Evolutionary conservation across 1,140 invertebrate genomes (phyloP), one percentile per base, ranked within the genome.

Genomic region (Drosophila ficusphila): DNA sequence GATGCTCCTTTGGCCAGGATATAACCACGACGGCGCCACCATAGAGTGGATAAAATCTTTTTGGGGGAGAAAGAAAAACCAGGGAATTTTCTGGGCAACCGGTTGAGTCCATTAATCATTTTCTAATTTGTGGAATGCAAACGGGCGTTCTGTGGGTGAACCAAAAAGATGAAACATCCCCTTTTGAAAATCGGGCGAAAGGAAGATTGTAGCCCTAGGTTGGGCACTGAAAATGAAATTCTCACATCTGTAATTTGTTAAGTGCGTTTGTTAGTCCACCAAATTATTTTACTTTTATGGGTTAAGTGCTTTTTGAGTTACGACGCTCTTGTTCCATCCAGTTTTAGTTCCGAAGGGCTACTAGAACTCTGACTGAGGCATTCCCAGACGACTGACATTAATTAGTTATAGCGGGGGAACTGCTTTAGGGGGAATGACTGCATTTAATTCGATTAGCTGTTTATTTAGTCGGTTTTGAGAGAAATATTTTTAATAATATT

Each of bases 181-280:
- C 46, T 46, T 21, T 5, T 0, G 42, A 42, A n/a, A 58, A 49
- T 23, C 31, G n/a, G 51, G 31, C 11, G 33, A 56, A 41, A 54
- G 52, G 53, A 19, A 56, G 69, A 51, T 29, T 25, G 54, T 52
- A 70, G n/a, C n/a, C n/a, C n/a, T n/a, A n/a, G 69, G 54, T 58
- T 53, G 54, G 69, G 70, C 76, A 68, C 58, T 67, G 65, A 51
- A 90, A 90, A 90, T 90, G 83, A 90, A 90, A 90, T 90, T 90
- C 79, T 90, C 86, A 90, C 90, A 91, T 91, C 90, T 91, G 90
- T 91, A 91, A 91, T 91, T 90, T 91, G 89, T 91, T 91, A 91
- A 90, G 86, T 90, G 90, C 86, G 81, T 91, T 90, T 89, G 72
- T 90, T 90, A 85, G 89, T 85, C 79, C 81, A 90, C 52, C 74